Conservation (phyloP, 2,888 invertebrate species). For the Phasia obesa region DNA sequence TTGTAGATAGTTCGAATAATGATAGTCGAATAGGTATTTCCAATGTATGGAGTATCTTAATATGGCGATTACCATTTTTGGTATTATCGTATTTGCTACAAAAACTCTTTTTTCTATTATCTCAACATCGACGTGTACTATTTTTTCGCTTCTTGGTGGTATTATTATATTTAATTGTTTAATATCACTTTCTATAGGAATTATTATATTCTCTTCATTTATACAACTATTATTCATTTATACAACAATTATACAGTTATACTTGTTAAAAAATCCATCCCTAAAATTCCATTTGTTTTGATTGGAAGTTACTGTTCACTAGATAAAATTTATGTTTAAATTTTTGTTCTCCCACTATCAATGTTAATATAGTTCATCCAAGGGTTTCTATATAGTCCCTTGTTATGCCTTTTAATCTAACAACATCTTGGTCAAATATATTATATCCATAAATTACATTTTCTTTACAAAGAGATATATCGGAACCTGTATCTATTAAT, state of each 20-base stretch:
- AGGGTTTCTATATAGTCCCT: no score
- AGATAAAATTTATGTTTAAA: background rate
- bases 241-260: background rate
- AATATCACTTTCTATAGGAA: conserved; percentile 6
- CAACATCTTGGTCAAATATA: no score
- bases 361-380: no score
- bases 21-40: no score
- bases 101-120: conserved; percentile 21
- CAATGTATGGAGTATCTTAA: no score
- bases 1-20: no score
- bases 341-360: background rate
- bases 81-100: background rate
- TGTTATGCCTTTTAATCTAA: no score
- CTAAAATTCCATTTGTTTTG: background rate
- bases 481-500: no score
- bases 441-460: no score
- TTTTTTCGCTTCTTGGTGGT: conserved; percentile 19
- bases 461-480: no score
- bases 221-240: background rate
- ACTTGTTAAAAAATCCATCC: background rate
- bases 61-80: no score
- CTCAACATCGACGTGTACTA: background rate
- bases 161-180: conserved; percentile 1
- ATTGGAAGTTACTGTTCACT: background rate
- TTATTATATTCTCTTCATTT: background rate